Percentiles rank a stretch among this genome's conserved stretches.
Conservation (phyloP, 2,888 invertebrate species). For the Hipparchia sbordonii region DNA sequence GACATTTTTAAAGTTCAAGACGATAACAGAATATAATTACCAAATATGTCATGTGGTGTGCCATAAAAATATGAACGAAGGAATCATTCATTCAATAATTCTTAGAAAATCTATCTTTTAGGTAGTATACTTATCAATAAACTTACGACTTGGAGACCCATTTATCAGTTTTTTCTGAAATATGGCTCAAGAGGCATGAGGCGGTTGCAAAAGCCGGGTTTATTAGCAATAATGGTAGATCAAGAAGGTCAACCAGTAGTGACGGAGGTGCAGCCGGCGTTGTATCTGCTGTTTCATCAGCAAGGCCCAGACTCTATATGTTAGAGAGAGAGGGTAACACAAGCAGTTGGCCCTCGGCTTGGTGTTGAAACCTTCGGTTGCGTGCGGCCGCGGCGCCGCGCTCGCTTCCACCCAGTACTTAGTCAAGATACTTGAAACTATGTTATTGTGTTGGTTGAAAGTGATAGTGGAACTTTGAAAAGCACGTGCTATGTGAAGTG, state of each 20-base stretch:
- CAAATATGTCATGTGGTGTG: too few relatives aligned
- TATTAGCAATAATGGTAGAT: slow-evolving; percentile 76
- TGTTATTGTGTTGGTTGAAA: slow-evolving; percentile 60
- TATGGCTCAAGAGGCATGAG: slow-evolving; percentile 62
- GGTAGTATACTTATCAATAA: neutral
- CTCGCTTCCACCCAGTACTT: slow-evolving; percentile 57
- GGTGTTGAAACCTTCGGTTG: slow-evolving; percentile 73
- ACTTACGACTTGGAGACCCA: neutral
- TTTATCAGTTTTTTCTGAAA: slow-evolving; percentile 37
- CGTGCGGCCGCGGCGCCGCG: slow-evolving; percentile 59
- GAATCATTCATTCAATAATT: too few relatives aligned
- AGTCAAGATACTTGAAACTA: slow-evolving; percentile 57
- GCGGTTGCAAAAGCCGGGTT: slow-evolving; percentile 71
- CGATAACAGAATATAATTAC: too few relatives aligned
- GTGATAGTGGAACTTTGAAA: slow-evolving; percentile 68
- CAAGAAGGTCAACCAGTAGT: slow-evolving; percentile 74
- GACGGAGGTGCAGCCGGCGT: slow-evolving; percentile 54
- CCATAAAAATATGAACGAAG: too few relatives aligned
- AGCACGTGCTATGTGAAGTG: slow-evolving; percentile 53
- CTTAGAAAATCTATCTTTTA: too few relatives aligned
- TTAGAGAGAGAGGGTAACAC: slow-evolving; percentile 59
- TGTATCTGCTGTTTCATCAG: slow-evolving; percentile 51
- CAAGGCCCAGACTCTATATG: slow-evolving; percentile 40
- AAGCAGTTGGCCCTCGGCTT: slow-evolving; percentile 58
- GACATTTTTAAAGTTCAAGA: too few relatives aligned